A percentile compares a stretch with the other conserved stretches of the same genome.
Conservation (phyloP, 1,140 invertebrate species). For the Drosophila tristis region DNA sequence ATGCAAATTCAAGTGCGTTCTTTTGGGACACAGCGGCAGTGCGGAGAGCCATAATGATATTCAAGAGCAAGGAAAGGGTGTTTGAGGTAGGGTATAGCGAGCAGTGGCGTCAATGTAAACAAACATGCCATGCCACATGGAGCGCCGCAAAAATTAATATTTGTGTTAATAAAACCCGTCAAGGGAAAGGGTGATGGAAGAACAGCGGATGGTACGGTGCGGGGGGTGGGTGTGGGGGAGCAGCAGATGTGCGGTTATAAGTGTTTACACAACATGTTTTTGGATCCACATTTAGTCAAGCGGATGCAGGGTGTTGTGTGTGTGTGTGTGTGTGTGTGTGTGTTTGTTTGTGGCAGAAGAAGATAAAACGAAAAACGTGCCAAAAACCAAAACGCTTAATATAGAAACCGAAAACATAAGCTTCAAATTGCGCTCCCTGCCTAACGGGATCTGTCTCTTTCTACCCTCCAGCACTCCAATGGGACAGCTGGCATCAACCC, state of each 20-base stretch:
- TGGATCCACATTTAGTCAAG: slow-evolving; percentile 68
- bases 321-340: not conserved
- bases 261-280: slow-evolving; percentile 79
- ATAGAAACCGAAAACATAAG: slow-evolving; percentile 49
- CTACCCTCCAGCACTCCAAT: not conserved
- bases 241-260: slow-evolving; percentile 78
- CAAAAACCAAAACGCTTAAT: slow-evolving; percentile 65
- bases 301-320: slow-evolving; percentile 16
- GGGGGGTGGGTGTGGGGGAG: not conserved
- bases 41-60: slow-evolving; percentile 62
- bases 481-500: too few species aligned
- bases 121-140: slow-evolving; percentile 73
- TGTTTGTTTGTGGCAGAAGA: not conserved
- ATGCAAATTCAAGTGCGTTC: slow-evolving; percentile 77
- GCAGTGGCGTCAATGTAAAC: slow-evolving; percentile 75
- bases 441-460: not conserved
- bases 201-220: not conserved
- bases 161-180: slow-evolving; percentile 78
- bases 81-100: slow-evolving; percentile 17
- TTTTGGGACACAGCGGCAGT: not conserved
- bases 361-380: slow-evolving; percentile 68
- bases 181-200: not conserved
- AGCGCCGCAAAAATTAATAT: slow-evolving; percentile 81
- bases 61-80: slow-evolving; percentile 31
- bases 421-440: not conserved